These are phyloP conservation scores for Embiotoca jacksoni DNA, from an alignment of 2,113 vertebrate genomes.

Conservation along the genomic window DNA sequence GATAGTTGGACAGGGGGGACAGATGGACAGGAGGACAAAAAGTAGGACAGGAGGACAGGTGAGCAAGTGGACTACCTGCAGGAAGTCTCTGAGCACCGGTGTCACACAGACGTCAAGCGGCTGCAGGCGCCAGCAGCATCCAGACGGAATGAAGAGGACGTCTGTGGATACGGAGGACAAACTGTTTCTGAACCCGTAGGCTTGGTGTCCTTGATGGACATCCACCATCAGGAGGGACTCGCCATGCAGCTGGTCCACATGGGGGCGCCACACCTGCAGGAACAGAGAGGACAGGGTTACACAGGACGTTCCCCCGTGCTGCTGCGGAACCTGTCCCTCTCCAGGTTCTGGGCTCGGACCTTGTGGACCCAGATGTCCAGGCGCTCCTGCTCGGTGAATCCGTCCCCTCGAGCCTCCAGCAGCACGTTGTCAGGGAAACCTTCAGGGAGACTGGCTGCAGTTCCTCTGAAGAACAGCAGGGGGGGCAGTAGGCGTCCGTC, in stretches of 20 bases:
- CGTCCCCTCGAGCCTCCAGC: conserved; percentile 49
- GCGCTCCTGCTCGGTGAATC: conserved; percentile 30
- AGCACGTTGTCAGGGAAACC: conserved; percentile 70
- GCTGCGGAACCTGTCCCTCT: no score
- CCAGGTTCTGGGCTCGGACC: conserved; percentile 24
- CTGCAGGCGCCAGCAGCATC: conserved; percentile 89
- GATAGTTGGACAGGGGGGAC: not conserved
- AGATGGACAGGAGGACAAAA: no score
- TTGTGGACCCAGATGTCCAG: conserved; percentile 51
- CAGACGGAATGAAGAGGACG: conserved; percentile 85
- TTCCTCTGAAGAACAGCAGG: conserved; percentile 63
- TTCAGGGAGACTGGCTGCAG: not conserved
- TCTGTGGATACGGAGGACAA: conserved; percentile 78
- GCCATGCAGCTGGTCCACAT: conserved; percentile 56
- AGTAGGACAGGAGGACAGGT: not conserved
- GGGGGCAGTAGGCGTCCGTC: conserved; percentile 64
- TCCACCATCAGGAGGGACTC: conserved; percentile 89
- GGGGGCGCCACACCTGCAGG: conserved; percentile 85
- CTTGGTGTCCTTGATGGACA: conserved; percentile 87
- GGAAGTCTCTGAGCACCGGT: conserved; percentile 87
- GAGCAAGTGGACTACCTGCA: conserved; percentile 72
- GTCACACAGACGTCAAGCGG: conserved; percentile 90
- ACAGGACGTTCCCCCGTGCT: not conserved
- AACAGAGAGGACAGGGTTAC: not conserved
- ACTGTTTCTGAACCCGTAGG: conserved; percentile 79